These are phyloP conservation scores for Thalassaphorura encarpata DNA, from an alignment of 1,140 invertebrate genomes.

Conservation along the genomic window DNA sequence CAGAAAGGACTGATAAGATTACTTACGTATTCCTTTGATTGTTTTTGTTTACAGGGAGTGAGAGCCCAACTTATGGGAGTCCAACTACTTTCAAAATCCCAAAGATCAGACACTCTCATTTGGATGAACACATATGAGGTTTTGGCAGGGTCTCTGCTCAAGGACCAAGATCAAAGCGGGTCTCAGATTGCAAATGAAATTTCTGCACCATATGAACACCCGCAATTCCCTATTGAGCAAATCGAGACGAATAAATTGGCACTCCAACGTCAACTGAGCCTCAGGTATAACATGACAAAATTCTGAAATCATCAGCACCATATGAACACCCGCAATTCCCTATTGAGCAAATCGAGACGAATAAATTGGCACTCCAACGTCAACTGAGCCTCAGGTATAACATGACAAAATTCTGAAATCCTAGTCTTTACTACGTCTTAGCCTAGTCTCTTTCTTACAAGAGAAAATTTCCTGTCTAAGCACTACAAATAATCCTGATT, in stretches of 20 bases:
- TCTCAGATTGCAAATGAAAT: slow-evolving; percentile 64
- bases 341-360: slow-evolving; percentile 91
- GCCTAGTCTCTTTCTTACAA: too few relatives aligned
- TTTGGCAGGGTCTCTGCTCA: slow-evolving; percentile 40
- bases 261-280: slow-evolving; percentile 80
- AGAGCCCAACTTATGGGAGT: slow-evolving; percentile 32
- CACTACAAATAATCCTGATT: too few relatives aligned
- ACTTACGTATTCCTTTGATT: too few relatives aligned
- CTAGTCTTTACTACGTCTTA: too few relatives aligned
- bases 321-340: slow-evolving; percentile 95
- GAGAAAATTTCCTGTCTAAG: too few relatives aligned
- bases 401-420: too few relatives aligned
- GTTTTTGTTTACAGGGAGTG: slow-evolving; percentile 28
- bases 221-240: slow-evolving; percentile 94
- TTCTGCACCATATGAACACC: slow-evolving; percentile 87
- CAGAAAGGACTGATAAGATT: too few relatives aligned
- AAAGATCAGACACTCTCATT: slow-evolving; percentile 28
- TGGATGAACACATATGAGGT: slow-evolving; percentile 38
- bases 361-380: slow-evolving; percentile 81
- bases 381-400: slow-evolving; percentile 62
- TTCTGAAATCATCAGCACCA: too few relatives aligned
- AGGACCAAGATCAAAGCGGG: slow-evolving; percentile 38
- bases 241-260: slow-evolving; percentile 86
- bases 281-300: too few relatives aligned
- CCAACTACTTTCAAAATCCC: slow-evolving; percentile 32